These are phyloP conservation scores for Drosophila ficusphila DNA, from an alignment of 1,140 invertebrate species.

Conservation along the genomic window DNA sequence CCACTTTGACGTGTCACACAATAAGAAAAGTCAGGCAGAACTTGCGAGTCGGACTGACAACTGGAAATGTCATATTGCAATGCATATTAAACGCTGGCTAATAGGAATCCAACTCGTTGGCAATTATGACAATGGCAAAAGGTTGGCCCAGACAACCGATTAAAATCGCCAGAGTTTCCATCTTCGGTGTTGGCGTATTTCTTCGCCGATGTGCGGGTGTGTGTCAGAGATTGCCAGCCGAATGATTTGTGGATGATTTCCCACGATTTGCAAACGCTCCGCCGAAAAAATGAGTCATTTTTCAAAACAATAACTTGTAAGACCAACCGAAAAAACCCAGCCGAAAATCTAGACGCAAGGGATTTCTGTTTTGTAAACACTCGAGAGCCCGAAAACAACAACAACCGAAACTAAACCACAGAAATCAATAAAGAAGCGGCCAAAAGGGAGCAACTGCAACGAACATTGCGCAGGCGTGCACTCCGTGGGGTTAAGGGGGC, in stretches of 20 bases:
- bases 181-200: constrained; percentile 49
- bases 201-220: constrained; percentile 55
- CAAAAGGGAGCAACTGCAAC: constrained; percentile 58
- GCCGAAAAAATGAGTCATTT: constrained; percentile 63
- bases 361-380: constrained; percentile 42
- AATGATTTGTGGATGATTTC: constrained; percentile 63
- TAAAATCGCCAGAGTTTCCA: constrained; percentile 34
- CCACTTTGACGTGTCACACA: constrained; percentile 57
- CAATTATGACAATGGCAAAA: constrained; percentile 60
- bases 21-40: constrained; percentile 11
- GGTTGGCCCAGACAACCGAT: constrained; percentile 55
- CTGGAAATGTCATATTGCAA: constrained; percentile 64
- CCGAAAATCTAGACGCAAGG: constrained; percentile 54
- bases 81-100: constrained; percentile 70
- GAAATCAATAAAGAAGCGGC: constrained; percentile 77
- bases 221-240: constrained; percentile 57
- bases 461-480: constrained; percentile 71
- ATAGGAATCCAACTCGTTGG: constrained; percentile 67
- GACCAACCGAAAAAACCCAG: constrained; percentile 27
- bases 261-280: constrained; percentile 71
- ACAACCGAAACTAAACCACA: constrained; percentile 69
- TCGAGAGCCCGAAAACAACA: constrained; percentile 7
- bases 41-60: constrained; percentile 31
- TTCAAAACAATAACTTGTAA: constrained; percentile 78
- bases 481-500: background rate